A percentile compares a stretch with the other conserved stretches of the same genome.
These are phyloP conservation scores for Aplysina aerophoba DNA, from an alignment of 37 sponge, comb jelly and placozoan genomes.

Conservation along the genomic window DNA sequence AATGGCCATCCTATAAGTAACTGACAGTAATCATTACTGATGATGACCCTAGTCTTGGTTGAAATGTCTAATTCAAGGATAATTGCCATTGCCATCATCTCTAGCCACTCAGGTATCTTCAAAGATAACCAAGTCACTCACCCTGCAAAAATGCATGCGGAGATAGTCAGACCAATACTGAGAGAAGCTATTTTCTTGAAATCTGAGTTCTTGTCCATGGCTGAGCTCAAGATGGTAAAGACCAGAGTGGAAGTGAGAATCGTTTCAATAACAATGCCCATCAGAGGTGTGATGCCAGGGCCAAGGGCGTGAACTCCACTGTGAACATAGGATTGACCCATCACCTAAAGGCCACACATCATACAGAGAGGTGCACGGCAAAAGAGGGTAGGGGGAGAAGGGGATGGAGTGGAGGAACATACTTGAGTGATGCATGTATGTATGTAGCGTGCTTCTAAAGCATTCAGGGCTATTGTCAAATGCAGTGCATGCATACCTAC, in stretches of 20 bases:
- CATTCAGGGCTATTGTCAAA: too few species aligned
- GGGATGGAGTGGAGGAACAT: neutral
- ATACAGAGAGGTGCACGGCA: neutral
- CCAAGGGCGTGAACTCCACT: slow-evolving; percentile 29
- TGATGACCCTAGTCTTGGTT: too few species aligned
- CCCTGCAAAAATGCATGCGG: slow-evolving; percentile 43
- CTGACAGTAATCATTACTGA: too few species aligned
- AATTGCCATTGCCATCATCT: too few species aligned
- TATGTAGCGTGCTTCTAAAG: too few species aligned
- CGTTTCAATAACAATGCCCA: slow-evolving; percentile 57
- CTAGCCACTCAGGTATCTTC: too few species aligned
- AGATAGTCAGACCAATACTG: slow-evolving; percentile 26
- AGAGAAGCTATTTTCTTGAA: slow-evolving; percentile 33
- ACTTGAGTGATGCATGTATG: neutral
- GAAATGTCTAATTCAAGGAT: too few species aligned
- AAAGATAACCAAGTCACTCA: too few species aligned
- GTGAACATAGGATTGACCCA: neutral
- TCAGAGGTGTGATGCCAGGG: neutral
- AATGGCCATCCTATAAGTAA: too few species aligned
- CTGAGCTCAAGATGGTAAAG: slow-evolving; percentile 44
- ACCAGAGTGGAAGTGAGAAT: slow-evolving; percentile 58
- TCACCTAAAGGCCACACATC: neutral
- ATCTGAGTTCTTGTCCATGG: slow-evolving; percentile 42
- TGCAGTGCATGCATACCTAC: slow-evolving; percentile 41
- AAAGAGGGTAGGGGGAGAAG: neutral